phyloP scores from a whole-genome alignment of 2,797 vertebrate genomes.

The Eremophila alpestris region DNA sequence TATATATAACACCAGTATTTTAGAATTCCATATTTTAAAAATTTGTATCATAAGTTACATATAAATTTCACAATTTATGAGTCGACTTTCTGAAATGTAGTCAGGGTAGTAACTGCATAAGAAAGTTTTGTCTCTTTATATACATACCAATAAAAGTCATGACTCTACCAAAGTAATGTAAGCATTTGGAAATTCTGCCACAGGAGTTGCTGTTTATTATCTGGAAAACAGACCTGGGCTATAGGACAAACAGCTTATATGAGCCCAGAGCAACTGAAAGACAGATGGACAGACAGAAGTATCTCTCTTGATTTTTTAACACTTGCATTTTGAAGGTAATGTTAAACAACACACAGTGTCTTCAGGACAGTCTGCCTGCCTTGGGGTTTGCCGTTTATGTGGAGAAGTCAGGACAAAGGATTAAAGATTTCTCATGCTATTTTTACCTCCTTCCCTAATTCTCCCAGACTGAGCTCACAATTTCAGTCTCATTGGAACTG shows the following conservation, averaged over 20 bases:
- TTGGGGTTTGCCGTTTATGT: not conserved
- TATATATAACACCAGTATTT: not conserved
- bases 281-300: not conserved
- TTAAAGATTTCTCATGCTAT: not conserved
- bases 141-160: not conserved
- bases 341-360: not conserved
- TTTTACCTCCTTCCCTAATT: conserved; percentile 10
- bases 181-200: not conserved
- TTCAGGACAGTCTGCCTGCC: not conserved
- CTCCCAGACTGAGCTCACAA: not conserved
- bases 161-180: not conserved
- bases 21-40: not conserved
- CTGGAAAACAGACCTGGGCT: not conserved
- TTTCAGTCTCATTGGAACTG: not conserved
- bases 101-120: not conserved
- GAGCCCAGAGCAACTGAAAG: not conserved
- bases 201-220: not conserved
- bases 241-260: not conserved
- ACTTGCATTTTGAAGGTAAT: not conserved
- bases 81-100: rapidly evolving
- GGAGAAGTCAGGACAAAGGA: not conserved
- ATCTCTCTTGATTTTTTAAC: not conserved
- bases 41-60: not conserved
- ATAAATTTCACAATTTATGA: not conserved
- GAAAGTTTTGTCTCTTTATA: not conserved